A percentile compares a stretch with the other conserved stretches of the same genome.
Evolutionary conservation across 2,797 vertebrate genomes (phyloP).

Genomic region (Falco peregrinus): DNA sequence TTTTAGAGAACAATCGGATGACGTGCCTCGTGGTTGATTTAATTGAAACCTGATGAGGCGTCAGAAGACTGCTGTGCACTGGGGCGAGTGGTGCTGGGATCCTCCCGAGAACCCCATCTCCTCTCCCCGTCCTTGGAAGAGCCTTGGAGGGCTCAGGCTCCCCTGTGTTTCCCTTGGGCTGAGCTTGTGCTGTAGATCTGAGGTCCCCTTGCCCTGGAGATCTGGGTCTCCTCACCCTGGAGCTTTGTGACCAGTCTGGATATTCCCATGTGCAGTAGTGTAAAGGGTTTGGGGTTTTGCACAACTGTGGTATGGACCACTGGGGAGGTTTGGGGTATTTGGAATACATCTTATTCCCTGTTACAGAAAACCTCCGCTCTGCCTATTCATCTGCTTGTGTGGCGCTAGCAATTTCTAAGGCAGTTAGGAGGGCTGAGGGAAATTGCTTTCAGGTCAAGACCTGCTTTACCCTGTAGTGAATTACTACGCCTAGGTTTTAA

Average conservation of each 20-base stretch:
- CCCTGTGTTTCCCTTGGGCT: not conserved
- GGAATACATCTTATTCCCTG: not conserved
- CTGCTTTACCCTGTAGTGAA: constrained; percentile 54
- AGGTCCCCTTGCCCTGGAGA: not conserved
- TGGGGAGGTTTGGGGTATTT: not conserved
- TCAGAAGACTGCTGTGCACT: not conserved
- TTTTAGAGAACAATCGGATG: constrained; percentile 62
- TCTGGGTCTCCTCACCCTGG: not conserved
- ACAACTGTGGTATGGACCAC: not conserved
- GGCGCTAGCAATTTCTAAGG: not conserved
- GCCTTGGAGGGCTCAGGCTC: not conserved
- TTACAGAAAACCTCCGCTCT: not conserved
- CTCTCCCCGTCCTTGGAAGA: not conserved
- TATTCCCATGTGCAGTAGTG: not conserved
- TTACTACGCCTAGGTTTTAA: constrained; percentile 39
- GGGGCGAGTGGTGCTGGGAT: not conserved
- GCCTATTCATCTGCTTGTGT: not conserved
- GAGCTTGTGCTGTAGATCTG: not conserved
- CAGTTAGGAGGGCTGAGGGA: not conserved
- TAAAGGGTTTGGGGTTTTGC: not conserved
- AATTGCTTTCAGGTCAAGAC: constrained; percentile 59
- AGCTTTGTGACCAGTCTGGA: not conserved
- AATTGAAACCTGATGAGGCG: constrained; percentile 55
- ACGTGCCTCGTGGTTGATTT: constrained; percentile 48
- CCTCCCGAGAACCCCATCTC: not conserved